Base-by-base conservation (phyloP, 2,888 invertebrate species). In the Heterodera filipjevi region DNA sequence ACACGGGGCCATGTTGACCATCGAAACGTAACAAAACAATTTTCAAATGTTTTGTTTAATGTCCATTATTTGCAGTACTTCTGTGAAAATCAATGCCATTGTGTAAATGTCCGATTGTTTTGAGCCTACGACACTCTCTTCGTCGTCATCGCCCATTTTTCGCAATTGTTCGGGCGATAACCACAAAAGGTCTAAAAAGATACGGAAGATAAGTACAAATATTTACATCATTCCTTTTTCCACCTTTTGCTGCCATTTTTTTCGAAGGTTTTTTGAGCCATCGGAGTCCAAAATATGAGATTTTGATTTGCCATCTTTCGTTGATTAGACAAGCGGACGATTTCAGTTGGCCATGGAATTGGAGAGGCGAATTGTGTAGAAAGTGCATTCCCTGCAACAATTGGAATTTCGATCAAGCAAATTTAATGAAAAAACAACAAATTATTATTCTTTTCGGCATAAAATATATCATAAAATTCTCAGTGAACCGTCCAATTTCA, bases 301-400 rank as follows among this genome's bases (percentile, higher is more conserved):
- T 59, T 77, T 85, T 85, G 73, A 85, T 72, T 46, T 84, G 84
- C 85, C 85, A 85, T 39, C 85, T 79, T 46, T 59, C 59, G 76
- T 84, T 83, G 22, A 85, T 76, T 39, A 80, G 32, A 66, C 80
- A 81, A 33, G 46, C 66, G 30, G 80, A 81, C 3, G 80, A 80
- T 35, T 81, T 80, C 30, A 80, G 71, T 19, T 49, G 66, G 0
- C 80, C 80, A 39, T 80, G 82, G 46, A 32, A 81, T 27, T 59
- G 66, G 2, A 81, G 70, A 2, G 49, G 35, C 35, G 76, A 77
- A n/a, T 71, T 77, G 44, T 81, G 82, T 27, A 81, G 27, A 35
- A 70, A 82, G 19, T 33, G 30, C 19, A 80, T 27, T n/a, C 80
- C 80, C 80, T 80, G 35, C 2, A 49, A 49, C 8, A n/a, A 44